Base-by-base conservation (phyloP, 2,888 invertebrate genomes). In the Tridacna gigas region DNA sequence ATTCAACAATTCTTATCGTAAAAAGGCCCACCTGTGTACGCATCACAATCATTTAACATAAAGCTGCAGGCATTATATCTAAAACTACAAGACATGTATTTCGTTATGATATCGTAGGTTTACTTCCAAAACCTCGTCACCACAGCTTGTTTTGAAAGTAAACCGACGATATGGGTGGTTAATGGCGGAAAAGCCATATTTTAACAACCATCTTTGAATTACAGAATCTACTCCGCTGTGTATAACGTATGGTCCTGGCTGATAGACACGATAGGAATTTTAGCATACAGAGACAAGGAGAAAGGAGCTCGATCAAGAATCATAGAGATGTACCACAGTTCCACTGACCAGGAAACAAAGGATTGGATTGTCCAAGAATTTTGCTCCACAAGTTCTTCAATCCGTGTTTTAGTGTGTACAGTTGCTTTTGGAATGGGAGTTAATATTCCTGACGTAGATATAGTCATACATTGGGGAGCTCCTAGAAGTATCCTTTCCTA, bases 361-460 rank as follows among this genome's bases (percentile, higher is more conserved):
- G 45, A 75, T 12, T 22, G 79, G 66, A 79, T 86, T 18, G 47
- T 83, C 48, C 37, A 26, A 20, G 56, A 81, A 25, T 88, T 85
- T 48, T 37, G 20, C 5, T 71, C 28, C 15, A 47, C n/a, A 11
- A 20, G 67, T 61, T 25, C 78, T 9, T 65, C 15, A 13, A 82
- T 86, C 9, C 69, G 74, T 25, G 25, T 84, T 15, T 18, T 85
- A 9, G 69, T 87, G 45, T 76, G 74, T 15, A 89, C 88, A 15
- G 67, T 87, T 0, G 86, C 85, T 7, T 82, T 87, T 78, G 88
- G 83, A 4, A 83, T 89, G 85, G 85, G 88, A 0, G 80, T 89
- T 5, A 67, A 89, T 45, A 82, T 87, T 15, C 48, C 71, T 18
- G 77, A 89, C 66, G 65, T 89, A 45, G 82, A 82, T 25, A 2